Base-by-base conservation (phyloP, 1,140 invertebrate species). In the Drosophila teissieri region DNA sequence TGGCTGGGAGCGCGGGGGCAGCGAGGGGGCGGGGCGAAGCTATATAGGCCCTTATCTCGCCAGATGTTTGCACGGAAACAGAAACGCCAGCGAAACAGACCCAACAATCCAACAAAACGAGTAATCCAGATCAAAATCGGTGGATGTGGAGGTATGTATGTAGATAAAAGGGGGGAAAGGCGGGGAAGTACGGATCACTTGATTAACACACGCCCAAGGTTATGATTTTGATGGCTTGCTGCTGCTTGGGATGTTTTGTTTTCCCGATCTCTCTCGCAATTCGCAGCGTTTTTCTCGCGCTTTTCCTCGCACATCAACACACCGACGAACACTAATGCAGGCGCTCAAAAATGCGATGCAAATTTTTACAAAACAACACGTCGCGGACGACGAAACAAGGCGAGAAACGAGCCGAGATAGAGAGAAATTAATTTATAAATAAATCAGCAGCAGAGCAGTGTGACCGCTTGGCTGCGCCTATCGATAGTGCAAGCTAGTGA, bases 341-440 rank as follows among this genome's bases (percentile, higher is more conserved):
- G 54, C 80, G 63, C 61, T 37, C 27, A 27, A 65, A 65, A 62
- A 65, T 68, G 64, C 61, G 64, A 68, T 68, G 64, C 64, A 65
- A 67, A 68, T 68, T 68, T 68, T 68, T 27, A 68, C 61, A 65
- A 68, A 68, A 68, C 64, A 76, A 64, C 77, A 67, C 78, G 78
- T 73, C 60, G 53, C 52, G 53, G 19, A 19, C 58, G 79, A 46
- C 44, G 44, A 46, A 54, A 69, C 73, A 73, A 60, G 69, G 77
- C 74, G 55, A 60, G 45, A 56, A 61, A 83, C 57, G n/a, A 70
- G 80, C 72, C 57, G n/a, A 75, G 80, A 76, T 75, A 76, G 65
- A 61, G 76, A 83, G 80, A 84, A 84, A 84, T 77, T 77, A 80
- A 79, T 84, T 84, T 82, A 84, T 84, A 84, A 84, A 84, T 84